Percentiles rank a stretch among this genome's conserved stretches.
Conservation (phyloP, 2,888 invertebrate genomes). For the Eulithis testata region DNA sequence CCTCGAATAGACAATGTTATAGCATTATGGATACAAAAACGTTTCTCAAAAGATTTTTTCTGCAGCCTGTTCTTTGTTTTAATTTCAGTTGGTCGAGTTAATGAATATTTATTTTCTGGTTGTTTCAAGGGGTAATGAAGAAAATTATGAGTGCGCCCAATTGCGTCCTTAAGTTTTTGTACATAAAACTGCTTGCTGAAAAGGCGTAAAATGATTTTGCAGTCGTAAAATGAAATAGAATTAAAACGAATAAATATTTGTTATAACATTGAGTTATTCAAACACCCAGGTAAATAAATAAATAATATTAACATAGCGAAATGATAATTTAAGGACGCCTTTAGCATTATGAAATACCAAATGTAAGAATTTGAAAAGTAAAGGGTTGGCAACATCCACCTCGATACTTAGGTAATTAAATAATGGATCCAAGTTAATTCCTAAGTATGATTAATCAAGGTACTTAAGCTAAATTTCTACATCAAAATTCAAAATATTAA, state of each 20-base stretch:
- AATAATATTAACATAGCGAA: background rate
- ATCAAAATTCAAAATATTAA: conserved; percentile 36
- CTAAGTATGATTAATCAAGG: conserved; percentile 18
- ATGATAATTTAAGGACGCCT: background rate
- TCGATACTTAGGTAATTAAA: conserved; percentile 19
- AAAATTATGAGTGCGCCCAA: conserved; percentile 22
- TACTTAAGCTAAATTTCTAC: conserved; percentile 27
- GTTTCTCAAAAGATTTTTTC: conserved; percentile 24
- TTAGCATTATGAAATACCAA: background rate
- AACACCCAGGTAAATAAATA: no score
- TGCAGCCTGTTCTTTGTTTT: conserved; percentile 24
- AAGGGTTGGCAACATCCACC: conserved; percentile 2
- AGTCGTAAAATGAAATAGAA: no score
- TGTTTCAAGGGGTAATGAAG: conserved; percentile 27
- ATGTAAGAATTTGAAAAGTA: background rate
- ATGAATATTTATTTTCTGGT: conserved; percentile 34
- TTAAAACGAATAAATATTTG: background rate
- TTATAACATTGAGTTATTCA: no score
- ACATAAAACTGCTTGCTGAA: conserved; percentile 18
- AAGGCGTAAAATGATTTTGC: background rate
- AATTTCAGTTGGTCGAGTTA: conserved; percentile 25
- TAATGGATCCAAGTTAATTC: background rate
- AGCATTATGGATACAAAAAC: conserved; percentile 37
- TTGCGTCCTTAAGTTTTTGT: conserved; percentile 24
- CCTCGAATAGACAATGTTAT: conserved; percentile 54